Percentiles rank a stretch among this genome's conserved stretches.
Conservation (phyloP, 2,797 vertebrate genomes). For the Pseudochirops corinnae region DNA sequence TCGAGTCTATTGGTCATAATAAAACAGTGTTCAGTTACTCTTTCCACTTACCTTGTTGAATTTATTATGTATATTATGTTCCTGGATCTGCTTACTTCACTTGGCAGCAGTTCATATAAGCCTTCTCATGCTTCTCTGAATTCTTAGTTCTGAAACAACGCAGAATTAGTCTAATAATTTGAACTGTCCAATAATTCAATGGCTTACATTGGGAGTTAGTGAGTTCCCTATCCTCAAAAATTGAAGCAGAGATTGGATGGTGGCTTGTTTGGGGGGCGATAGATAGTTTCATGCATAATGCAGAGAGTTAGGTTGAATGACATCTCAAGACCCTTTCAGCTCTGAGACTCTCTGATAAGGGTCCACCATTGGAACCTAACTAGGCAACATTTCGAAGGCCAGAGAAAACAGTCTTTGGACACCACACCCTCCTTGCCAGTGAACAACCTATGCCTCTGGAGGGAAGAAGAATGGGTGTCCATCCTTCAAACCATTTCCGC, state of each 20-base stretch:
- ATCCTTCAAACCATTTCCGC: not conserved
- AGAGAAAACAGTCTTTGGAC: not conserved
- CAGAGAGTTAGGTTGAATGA: not conserved
- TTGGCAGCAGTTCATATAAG: not conserved
- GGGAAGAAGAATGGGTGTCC: not conserved
- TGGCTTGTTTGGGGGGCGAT: not conserved
- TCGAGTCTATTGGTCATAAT: not conserved
- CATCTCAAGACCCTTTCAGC: not conserved
- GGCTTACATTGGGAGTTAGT: not conserved
- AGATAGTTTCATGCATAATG: not conserved
- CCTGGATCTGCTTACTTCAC: not conserved
- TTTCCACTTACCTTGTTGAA: not conserved
- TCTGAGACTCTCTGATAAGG: not conserved
- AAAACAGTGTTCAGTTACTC: not conserved
- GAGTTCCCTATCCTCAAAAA: not conserved
- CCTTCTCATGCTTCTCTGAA: not conserved
- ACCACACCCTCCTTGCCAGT: not conserved
- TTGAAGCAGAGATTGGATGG: not conserved
- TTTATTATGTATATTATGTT: not conserved
- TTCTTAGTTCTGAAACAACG: not conserved
- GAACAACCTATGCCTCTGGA: not conserved
- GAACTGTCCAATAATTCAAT: not conserved
- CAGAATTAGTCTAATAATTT: not conserved
- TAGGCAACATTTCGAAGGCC: not conserved
- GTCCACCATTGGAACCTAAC: not conserved